Evolutionary conservation across 2,797 vertebrate species (phyloP).

Genomic region (Arremon aurantiirostris): DNA sequence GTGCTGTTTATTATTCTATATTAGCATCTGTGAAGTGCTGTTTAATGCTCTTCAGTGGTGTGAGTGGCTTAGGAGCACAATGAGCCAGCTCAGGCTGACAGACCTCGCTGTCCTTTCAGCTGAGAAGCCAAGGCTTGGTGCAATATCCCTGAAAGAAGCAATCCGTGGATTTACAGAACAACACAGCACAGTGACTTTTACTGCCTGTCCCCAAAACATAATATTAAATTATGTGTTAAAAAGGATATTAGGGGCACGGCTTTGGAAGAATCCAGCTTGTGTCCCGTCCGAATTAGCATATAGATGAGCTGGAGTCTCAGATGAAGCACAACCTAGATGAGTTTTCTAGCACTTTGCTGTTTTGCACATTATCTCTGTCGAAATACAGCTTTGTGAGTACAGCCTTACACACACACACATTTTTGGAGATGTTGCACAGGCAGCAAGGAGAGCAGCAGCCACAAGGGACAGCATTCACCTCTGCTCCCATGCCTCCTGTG

Average conservation of each 20-base stretch:
- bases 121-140: conserved; percentile 15
- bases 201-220: conserved; percentile 54
- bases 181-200: conserved; percentile 38
- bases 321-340: conserved; percentile 34
- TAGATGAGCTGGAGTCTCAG: conserved; percentile 71
- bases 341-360: conserved; percentile 20
- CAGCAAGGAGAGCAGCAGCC: background rate
- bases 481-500: background rate
- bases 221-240: conserved; percentile 75
- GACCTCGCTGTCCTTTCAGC: conserved; percentile 22
- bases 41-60: conserved; percentile 24
- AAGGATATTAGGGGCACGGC: conserved; percentile 58
- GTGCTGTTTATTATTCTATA: conserved; percentile 18
- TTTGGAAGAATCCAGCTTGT: conserved; percentile 40
- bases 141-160: conserved; percentile 51
- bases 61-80: background rate
- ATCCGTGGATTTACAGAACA: conserved; percentile 60
- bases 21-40: background rate
- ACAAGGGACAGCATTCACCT: background rate
- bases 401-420: background rate
- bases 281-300: conserved; percentile 69
- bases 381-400: background rate
- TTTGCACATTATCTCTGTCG: conserved; percentile 29
- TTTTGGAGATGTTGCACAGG: background rate
- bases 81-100: conserved; percentile 41